phyloP scores from a whole-genome alignment of 1,140 invertebrate species.

The Leptopilina boulardi region DNA sequence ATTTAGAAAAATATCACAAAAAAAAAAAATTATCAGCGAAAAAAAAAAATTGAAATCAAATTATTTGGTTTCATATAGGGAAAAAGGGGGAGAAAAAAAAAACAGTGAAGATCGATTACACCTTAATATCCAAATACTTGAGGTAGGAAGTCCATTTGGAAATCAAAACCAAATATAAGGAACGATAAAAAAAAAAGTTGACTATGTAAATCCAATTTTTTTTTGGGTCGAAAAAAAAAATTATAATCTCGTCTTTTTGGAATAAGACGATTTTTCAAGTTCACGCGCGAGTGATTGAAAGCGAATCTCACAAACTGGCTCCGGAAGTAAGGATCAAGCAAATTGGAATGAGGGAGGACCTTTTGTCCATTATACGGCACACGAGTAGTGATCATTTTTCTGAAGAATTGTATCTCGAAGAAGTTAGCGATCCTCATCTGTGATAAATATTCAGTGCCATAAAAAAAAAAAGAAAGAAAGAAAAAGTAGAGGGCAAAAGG shows the following conservation, averaged over 20 bases:
- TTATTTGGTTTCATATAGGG: too few species aligned
- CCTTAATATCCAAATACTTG: too few species aligned
- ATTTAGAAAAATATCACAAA: too few species aligned
- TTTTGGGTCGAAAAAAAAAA: slow-evolving; percentile 10
- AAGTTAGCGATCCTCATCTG: slow-evolving; percentile 50
- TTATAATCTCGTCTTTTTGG: neutral
- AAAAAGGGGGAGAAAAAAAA: too few species aligned
- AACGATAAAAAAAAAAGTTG: too few species aligned
- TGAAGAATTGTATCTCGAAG: slow-evolving; percentile 72
- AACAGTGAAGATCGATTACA: too few species aligned
- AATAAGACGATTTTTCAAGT: slow-evolving; percentile 37
- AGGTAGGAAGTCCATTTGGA: too few species aligned
- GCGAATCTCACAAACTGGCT: slow-evolving; percentile 73
- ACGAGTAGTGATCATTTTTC: slow-evolving; percentile 75
- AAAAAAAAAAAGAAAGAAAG: too few species aligned
- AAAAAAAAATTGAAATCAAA: too few species aligned
- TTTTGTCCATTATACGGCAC: slow-evolving; percentile 74
- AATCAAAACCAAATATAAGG: too few species aligned
- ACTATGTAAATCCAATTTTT: slow-evolving; percentile 57
- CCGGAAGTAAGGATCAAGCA: slow-evolving; percentile 75
- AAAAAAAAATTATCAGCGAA: too few species aligned
- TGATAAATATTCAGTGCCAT: slow-evolving; percentile 43
- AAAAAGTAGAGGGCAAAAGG: slow-evolving; percentile 56
- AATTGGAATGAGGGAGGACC: slow-evolving; percentile 77
- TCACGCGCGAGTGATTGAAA: slow-evolving; percentile 39